phyloP scores from a whole-genome alignment of 2,888 invertebrate genomes.

The Chrysina gloriosa region DNA sequence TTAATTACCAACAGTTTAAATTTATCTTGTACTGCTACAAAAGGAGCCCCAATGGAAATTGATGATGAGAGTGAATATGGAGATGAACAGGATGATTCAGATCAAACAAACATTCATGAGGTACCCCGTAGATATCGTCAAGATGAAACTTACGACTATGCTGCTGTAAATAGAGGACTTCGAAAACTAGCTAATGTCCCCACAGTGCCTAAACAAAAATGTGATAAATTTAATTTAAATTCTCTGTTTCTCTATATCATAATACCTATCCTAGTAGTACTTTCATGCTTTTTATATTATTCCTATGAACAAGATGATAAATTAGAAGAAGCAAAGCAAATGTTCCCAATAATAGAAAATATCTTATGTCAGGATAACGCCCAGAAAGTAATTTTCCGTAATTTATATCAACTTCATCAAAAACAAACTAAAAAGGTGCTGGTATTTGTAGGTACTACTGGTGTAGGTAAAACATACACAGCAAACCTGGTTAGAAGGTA shows the following conservation, averaged over 20 bases:
- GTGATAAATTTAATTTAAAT: slow-evolving; percentile 3
- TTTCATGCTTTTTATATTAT: not conserved
- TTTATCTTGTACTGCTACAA: not conserved
- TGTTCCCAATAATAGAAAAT: slow-evolving; percentile 44
- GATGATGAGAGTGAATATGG: slow-evolving; percentile 5
- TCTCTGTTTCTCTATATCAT: slow-evolving; percentile 14
- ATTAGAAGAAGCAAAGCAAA: not conserved
- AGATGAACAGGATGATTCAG: not conserved
- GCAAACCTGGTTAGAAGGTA: slow-evolving; percentile 54
- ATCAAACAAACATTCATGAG: not conserved
- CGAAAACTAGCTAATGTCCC: not conserved
- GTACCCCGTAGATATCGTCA: too few relatives aligned
- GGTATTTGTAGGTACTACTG: slow-evolving; percentile 55
- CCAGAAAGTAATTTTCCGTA: slow-evolving; percentile 47
- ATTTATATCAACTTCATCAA: slow-evolving; percentile 41
- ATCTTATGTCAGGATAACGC: slow-evolving; percentile 51
- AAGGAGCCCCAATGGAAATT: slow-evolving; percentile 42
- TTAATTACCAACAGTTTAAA: not conserved
- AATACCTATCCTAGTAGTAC: not conserved
- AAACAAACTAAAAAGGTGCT: slow-evolving; percentile 50
- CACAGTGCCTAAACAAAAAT: not conserved
- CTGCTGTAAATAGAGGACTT: not conserved
- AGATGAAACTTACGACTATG: not conserved
- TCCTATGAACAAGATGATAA: not conserved
- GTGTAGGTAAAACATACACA: slow-evolving; percentile 58